Conservation (phyloP, 92 coral and sea anemone species). For the Bergia puertoricense region DNA sequence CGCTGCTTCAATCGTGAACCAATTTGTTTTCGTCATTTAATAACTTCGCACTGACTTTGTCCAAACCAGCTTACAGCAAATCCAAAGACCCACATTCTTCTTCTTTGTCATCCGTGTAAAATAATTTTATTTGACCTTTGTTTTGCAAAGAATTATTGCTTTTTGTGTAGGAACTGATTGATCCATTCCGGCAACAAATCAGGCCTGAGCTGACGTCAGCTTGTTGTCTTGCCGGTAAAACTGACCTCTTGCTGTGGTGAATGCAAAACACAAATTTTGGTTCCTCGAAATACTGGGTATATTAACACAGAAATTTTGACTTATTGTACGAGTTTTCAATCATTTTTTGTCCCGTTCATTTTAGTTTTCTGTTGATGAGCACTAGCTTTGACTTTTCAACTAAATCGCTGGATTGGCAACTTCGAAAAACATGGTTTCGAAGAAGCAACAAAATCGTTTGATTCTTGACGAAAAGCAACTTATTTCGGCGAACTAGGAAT, state of each 20-base stretch:
- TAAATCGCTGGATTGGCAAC: background rate
- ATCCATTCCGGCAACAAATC: constrained; percentile 3
- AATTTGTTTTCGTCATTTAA: constrained; percentile 11
- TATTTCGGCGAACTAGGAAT: background rate
- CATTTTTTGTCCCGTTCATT: background rate
- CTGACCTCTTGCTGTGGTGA: background rate
- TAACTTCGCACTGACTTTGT: background rate
- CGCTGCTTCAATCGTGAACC: constrained; percentile 3
- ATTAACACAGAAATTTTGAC: background rate
- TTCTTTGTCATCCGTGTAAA: constrained; percentile 1
- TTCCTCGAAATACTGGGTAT: background rate
- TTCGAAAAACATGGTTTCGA: constrained; percentile 3
- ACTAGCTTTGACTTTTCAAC: background rate
- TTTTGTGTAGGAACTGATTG: constrained; percentile 7
- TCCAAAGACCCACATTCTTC: background rate
- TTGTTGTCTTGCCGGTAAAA: background rate
- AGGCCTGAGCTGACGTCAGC: constrained; percentile 4
- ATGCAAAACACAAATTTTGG: background rate
- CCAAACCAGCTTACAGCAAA: background rate
- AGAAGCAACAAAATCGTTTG: background rate
- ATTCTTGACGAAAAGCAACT: background rate
- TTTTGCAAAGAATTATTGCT: background rate
- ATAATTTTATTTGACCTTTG: background rate
- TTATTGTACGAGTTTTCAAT: background rate
- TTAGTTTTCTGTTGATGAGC: constrained; percentile 1